Percentiles rank a stretch among this genome's conserved stretches.
Conservation (phyloP, 2,888 invertebrate genomes). For the Lordiphosa fenestrarum region DNA sequence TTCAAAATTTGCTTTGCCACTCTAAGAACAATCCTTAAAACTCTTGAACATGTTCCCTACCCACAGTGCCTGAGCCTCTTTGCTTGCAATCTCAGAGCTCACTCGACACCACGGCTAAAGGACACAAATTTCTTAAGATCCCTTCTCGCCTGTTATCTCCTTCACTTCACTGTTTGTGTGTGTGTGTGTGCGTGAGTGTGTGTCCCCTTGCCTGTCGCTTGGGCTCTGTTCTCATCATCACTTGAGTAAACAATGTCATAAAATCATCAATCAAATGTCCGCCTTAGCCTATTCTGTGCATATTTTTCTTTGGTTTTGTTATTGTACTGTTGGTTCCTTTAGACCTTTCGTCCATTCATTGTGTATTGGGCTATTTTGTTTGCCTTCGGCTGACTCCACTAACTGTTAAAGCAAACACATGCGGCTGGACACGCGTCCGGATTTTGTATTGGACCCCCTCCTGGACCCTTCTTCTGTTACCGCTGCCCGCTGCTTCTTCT, state of each 20-base stretch:
- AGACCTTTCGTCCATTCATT: conserved; percentile 18
- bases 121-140: conserved; percentile 44
- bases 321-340: conserved; percentile 21
- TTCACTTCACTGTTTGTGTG: conserved; percentile 17
- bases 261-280: conserved; percentile 69
- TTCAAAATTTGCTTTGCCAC: no score
- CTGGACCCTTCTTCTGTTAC: conserved; percentile 1
- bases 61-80: conserved; percentile 3
- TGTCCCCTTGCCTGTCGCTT: conserved; percentile 6
- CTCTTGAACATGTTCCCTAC: no score
- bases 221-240: conserved; percentile 62
- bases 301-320: conserved; percentile 2
- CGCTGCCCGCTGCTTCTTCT: not conserved
- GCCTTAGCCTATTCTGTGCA: conserved; percentile 9
- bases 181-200: not conserved
- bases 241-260: conserved; percentile 75
- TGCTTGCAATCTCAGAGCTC: conserved; percentile 40
- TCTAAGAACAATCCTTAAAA: no score
- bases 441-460: conserved; percentile 28
- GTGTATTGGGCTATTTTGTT: conserved; percentile 25
- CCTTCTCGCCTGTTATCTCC: conserved; percentile 18
- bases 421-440: conserved; percentile 41
- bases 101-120: conserved; percentile 49
- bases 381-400: conserved; percentile 15
- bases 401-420: conserved; percentile 40